Base-by-base conservation (phyloP, 2,888 invertebrate genomes). In the Strigamia transsilvanica region DNA sequence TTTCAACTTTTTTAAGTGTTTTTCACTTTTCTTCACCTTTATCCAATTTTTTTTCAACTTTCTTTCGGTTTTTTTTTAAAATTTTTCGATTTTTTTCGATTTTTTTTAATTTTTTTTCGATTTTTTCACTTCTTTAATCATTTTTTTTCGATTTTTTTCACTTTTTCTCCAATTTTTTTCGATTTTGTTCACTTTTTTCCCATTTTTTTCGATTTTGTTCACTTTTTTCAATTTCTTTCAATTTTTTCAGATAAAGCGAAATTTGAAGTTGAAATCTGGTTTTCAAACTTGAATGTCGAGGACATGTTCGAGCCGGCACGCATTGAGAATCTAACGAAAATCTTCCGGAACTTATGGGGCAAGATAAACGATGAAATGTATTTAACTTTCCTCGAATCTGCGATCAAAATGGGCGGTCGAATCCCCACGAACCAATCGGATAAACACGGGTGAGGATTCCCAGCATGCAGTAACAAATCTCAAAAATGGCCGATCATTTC, bases 281-380 rank as follows among this genome's bases (percentile, higher is more conserved):
- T 97, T 79, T 94, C 95, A 87, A 96, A 96, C 88, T 89, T 96
- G 32, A 95, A 96, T 86, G 94, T 96, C 82, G 94, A 95, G 84
- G 95, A 97, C 86, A 90, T 96, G 86, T 93, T 96, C 87, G 93
- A 94, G 87, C 91, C 89, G 42, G 90, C 91, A 84, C 90, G 93
- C 82, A 93, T 94, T 89, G 92, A 93, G 46, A 91, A 92, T 42
- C 88, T 97, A 5, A 91, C 94, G 84, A 93, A 94, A 85, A 92
- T 96, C 81, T 93, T 96, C 85, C 91, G 87, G 32, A 91, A 92
- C 41, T 91, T 92, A 83, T 89, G 96, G 15, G 96, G 96, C 96
- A 91, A 90, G 21, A 93, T 93, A 84, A 94, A 94, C 85, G 90
- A 90, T 27, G 90, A 91, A 41, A 93, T 94, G 86, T 94, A 94